Conservation (phyloP, 2,113 vertebrate species). For the Brachyistius frenatus region DNA sequence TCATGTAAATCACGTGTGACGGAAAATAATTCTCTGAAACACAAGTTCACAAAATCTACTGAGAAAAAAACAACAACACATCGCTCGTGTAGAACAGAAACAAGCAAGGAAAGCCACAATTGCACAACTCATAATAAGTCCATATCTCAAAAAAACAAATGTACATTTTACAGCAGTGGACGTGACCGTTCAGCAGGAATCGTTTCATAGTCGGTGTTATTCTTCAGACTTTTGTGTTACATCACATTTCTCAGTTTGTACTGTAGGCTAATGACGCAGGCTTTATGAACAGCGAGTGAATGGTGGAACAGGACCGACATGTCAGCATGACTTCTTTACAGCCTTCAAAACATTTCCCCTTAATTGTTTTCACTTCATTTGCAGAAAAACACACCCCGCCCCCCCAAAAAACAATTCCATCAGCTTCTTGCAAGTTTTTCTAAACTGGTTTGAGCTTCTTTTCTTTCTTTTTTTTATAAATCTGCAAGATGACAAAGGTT, state of each 20-base stretch:
- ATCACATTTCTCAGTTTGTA: slow-evolving; percentile 66
- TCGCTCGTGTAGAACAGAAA: slow-evolving; percentile 32
- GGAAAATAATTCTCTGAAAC: slow-evolving; percentile 17
- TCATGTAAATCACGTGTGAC: background rate
- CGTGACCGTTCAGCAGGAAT: slow-evolving; percentile 57
- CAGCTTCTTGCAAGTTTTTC: too few species aligned
- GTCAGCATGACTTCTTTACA: slow-evolving; percentile 55
- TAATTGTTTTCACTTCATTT: slow-evolving; percentile 20
- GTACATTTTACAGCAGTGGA: slow-evolving; percentile 69
- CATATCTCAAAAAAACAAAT: slow-evolving; percentile 22
- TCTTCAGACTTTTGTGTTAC: slow-evolving; percentile 62
- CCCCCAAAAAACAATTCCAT: background rate
- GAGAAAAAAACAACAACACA: slow-evolving; percentile 31
- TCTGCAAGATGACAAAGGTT: too few species aligned
- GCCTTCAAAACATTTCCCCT: slow-evolving; percentile 6
- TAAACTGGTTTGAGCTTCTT: too few species aligned
- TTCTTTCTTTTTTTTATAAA: too few species aligned
- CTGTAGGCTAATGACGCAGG: slow-evolving; percentile 61
- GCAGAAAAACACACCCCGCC: background rate
- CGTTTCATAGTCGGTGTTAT: slow-evolving; percentile 26
- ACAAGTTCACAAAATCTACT: slow-evolving; percentile 54
- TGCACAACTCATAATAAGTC: slow-evolving; percentile 69
- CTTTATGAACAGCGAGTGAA: slow-evolving; percentile 70
- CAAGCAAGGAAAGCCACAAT: slow-evolving; percentile 64
- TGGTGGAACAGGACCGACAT: slow-evolving; percentile 34